A percentile compares a stretch with the other conserved stretches of the same genome.
Conservation (phyloP, 2,888 invertebrate species). For the Drosophila rellima region DNA sequence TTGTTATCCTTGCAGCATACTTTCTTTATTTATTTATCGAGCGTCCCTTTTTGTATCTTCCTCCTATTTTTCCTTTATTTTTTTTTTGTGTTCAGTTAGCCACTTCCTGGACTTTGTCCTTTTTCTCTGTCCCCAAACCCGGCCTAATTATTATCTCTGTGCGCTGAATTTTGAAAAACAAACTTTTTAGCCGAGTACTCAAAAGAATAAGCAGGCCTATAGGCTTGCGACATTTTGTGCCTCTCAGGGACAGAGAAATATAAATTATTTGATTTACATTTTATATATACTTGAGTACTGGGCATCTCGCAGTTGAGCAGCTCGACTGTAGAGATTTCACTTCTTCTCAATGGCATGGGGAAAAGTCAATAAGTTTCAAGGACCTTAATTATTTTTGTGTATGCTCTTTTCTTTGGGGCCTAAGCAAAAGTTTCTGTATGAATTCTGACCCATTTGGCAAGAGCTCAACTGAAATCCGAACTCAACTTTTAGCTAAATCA, state of each 20-base stretch:
- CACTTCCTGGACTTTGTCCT: slow-evolving; percentile 59
- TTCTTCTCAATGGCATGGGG: background rate
- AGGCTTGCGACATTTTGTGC: background rate
- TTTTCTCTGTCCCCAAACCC: slow-evolving; percentile 4
- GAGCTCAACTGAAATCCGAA: slow-evolving; percentile 42
- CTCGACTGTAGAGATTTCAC: rapidly evolving
- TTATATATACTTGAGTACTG: too few species aligned
- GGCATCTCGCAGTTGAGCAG: background rate
- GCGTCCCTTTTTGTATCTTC: slow-evolving; percentile 42
- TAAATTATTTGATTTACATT: too few species aligned
- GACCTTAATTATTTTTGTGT: slow-evolving; percentile 72
- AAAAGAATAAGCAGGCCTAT: background rate
- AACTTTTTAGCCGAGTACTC: slow-evolving; percentile 36
- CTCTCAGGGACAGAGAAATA: too few species aligned
- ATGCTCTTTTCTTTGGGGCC: slow-evolving; percentile 30
- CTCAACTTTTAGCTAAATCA: slow-evolving; percentile 53
- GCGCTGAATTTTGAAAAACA: slow-evolving; percentile 41
- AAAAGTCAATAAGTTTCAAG: slow-evolving; percentile 74
- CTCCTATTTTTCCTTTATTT: background rate
- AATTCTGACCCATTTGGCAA: slow-evolving; percentile 73
- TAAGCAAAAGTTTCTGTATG: slow-evolving; percentile 50
- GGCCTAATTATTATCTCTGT: slow-evolving; percentile 72
- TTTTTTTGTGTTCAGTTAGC: slow-evolving; percentile 25
- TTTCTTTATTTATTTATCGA: slow-evolving; percentile 68
- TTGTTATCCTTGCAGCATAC: slow-evolving; percentile 33